Conservation (phyloP, 2,797 vertebrate species). For the Acanthornis magna region DNA sequence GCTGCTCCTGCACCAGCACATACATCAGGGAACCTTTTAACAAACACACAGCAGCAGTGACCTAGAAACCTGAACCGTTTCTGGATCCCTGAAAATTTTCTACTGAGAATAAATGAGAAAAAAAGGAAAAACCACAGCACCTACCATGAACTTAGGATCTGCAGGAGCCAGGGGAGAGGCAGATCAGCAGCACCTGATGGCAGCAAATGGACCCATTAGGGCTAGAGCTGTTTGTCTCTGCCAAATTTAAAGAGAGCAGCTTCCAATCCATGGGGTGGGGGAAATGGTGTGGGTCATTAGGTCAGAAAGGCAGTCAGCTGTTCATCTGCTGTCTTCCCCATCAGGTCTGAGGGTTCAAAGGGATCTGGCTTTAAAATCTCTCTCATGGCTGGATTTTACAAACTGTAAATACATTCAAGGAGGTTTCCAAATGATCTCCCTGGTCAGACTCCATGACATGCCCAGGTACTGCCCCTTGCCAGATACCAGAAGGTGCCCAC, state of each 20-base stretch:
- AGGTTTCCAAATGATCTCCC: not conserved
- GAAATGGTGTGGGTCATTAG: accelerated
- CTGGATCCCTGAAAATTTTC: not conserved
- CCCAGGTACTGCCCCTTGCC: not conserved
- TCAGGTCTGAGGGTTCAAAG: not conserved
- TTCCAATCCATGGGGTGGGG: not conserved
- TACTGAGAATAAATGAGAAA: not conserved
- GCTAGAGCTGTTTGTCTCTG: not conserved
- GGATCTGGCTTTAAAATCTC: not conserved
- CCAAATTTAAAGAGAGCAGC: not conserved
- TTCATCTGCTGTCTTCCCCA: not conserved
- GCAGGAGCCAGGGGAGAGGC: not conserved
- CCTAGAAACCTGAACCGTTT: not conserved
- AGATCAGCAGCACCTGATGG: not conserved
- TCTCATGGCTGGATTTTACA: not conserved
- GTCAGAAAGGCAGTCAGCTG: accelerated
- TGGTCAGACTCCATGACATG: not conserved
- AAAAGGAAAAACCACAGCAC: not conserved
- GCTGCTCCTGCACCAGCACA: not conserved
- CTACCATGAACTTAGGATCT: not conserved
- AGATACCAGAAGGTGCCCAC: not conserved
- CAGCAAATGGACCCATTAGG: not conserved
- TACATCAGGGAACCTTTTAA: not conserved
- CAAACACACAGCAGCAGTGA: not conserved
- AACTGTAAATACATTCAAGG: not conserved